Evolutionary conservation across 92 coral and sea anemone species (phyloP), one percentile per base, ranked within the genome.

Genomic region (Epizoanthus stellaris): DNA sequence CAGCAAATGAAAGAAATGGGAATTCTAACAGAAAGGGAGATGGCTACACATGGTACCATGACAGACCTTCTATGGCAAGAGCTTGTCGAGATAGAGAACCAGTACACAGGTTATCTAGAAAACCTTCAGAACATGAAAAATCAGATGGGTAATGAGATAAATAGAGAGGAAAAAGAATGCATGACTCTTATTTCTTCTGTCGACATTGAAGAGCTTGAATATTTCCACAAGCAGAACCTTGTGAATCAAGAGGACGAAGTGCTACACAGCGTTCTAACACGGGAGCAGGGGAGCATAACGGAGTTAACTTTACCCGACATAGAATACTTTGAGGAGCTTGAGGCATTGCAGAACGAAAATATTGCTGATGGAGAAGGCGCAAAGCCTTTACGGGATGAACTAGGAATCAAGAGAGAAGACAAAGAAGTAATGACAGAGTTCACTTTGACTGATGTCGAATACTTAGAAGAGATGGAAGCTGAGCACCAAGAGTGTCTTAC

Each of bases 21-120:
- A 6, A 23, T 45, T 12, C 65, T 45, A 12, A 36, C 39, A 47
- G 30, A 14, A 11, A 63, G 45, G 39, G 49, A 52, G 38, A 4
- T 43, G 23, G 83, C 17, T 21, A 19, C 83, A 79, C 73, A 79
- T 16, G 83, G 60, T 63, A 87, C 86, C 60, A 81, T 93, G 43
- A 90, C 95, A 1, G 95, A 93, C 60, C 72, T 87, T 66, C 79
- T 83, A 9, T 85, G 87, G 93, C 82, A 85, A 67, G 89, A 93
- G 45, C 64, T 93, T 10, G 82, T 53, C 43, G 85, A 90, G 56
- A 62, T 80, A 66, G 89, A 93, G 66, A 85, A 84, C 12, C 40
- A 82, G 67, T 82, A 87, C 67, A 69, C 38, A 74, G 87, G 80
- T 10, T 88, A 68, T 42, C n/a, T 85, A 89, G 89, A 88, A 43